A percentile compares a stretch with the other conserved stretches of the same genome.
These are phyloP conservation scores for Nannobrachium achirus DNA, from an alignment of 2,113 vertebrate species.

Conservation along the genomic window DNA sequence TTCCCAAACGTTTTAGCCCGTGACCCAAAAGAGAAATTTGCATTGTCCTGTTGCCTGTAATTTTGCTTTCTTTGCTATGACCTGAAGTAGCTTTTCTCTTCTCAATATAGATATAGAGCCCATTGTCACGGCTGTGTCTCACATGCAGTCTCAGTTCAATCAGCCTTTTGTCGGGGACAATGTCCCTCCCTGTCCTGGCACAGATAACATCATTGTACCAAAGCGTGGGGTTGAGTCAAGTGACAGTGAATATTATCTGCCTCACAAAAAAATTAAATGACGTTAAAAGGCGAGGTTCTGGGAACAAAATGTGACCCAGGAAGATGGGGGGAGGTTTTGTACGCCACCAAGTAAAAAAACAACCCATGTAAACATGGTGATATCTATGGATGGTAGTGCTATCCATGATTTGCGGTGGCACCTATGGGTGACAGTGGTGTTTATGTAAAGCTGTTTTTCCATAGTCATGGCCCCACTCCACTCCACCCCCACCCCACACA, in stretches of 20 bases:
- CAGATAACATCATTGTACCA: neutral
- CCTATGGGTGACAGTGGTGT: too few species aligned
- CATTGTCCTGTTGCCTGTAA: too few species aligned
- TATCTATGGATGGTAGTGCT: too few species aligned
- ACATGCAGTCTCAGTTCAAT: neutral
- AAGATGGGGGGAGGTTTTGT: neutral
- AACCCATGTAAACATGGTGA: too few species aligned
- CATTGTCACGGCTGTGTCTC: neutral
- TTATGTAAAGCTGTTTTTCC: too few species aligned
- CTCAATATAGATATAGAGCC: neutral
- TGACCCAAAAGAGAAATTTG: too few species aligned
- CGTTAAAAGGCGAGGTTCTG: neutral
- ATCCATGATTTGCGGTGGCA: too few species aligned
- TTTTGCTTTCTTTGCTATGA: neutral
- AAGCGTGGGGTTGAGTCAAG: slow-evolving; percentile 18
- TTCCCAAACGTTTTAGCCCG: too few species aligned
- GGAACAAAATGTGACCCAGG: slow-evolving; percentile 3
- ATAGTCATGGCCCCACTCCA: too few species aligned
- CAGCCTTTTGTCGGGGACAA: neutral
- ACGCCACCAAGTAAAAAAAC: too few species aligned
- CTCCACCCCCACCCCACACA: too few species aligned
- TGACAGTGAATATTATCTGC: slow-evolving; percentile 30
- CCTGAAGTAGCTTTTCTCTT: neutral
- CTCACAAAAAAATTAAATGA: slow-evolving; percentile 1
- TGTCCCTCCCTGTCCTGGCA: slow-evolving; percentile 13